These are phyloP conservation scores for Oscheius onirici DNA, from an alignment of 2,888 invertebrate genomes.

Conservation along the genomic window DNA sequence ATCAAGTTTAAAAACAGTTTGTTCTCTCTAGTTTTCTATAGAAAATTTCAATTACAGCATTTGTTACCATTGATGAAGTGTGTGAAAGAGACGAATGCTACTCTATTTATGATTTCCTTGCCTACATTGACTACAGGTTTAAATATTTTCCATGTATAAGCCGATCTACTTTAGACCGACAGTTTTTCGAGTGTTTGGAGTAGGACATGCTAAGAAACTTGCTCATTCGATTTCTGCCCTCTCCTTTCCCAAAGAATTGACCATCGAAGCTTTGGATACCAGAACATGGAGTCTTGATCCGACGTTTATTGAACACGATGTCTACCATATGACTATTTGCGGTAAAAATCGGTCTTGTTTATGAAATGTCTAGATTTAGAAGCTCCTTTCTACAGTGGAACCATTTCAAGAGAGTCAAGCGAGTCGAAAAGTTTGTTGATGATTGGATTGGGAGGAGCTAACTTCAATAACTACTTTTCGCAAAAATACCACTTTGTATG, in stretches of 20 bases:
- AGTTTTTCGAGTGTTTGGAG: constrained; percentile 12
- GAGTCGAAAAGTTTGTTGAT: neutral
- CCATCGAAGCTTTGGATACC: neutral
- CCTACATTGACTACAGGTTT: constrained; percentile 1
- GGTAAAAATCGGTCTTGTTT: neutral
- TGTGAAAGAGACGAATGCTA: constrained; percentile 1
- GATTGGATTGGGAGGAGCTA: constrained; percentile 15
- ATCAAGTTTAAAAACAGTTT: neutral
- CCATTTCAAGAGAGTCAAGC: neutral
- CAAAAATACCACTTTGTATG: constrained; percentile 9
- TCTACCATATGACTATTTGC: neutral
- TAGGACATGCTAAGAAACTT: neutral
- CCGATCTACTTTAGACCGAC: neutral
- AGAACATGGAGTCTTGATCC: neutral
- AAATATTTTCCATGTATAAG: neutral
- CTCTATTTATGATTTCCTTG: neutral
- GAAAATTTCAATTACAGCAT: neutral
- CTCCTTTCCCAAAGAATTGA: neutral
- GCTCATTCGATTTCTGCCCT: constrained; percentile 5
- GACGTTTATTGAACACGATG: constrained; percentile 2
- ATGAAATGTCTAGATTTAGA: neutral
- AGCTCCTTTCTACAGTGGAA: neutral
- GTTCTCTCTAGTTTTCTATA: neutral
- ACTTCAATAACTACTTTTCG: constrained; percentile 10
- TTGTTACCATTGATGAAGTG: neutral